Percentiles rank a stretch among this genome's conserved stretches.
These are phyloP conservation scores for Nomada flava DNA, from an alignment of 2,888 invertebrate species.

Conservation along the genomic window DNA sequence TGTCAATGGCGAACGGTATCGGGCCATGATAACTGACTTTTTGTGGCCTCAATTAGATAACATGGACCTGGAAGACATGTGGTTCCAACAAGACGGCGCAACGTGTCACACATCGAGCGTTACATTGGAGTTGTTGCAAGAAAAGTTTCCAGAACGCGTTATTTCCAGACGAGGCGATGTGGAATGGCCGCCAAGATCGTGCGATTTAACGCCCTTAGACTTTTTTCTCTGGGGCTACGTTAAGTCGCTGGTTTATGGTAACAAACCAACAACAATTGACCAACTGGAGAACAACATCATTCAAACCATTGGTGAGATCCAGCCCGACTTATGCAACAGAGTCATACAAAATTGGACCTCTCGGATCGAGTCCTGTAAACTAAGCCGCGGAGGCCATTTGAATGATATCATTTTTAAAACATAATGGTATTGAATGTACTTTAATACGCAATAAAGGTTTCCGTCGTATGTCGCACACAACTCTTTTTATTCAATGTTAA, in stretches of 20 bases:
- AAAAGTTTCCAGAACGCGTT: background rate
- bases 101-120: background rate
- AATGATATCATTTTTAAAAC: background rate
- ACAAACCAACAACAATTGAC: too few species aligned
- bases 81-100: background rate
- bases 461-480: too few species aligned
- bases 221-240: background rate
- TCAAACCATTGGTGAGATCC: too few species aligned
- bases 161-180: background rate
- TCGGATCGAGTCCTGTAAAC: background rate
- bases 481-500: too few species aligned
- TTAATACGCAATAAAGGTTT: too few species aligned
- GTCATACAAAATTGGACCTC: background rate
- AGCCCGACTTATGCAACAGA: background rate
- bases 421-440: too few species aligned
- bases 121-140: background rate
- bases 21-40: background rate
- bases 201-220: background rate
- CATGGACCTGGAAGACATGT: background rate
- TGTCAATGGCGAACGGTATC: too few species aligned
- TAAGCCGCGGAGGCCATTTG: constrained; percentile 2
- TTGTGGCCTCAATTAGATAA: background rate
- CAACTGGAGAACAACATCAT: too few species aligned
- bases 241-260: too few species aligned
- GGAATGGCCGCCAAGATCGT: background rate